Evolutionary conservation across 2,113 vertebrate species (phyloP), one percentile per base, ranked within the genome.

Genomic region (Indicator indicator): DNA sequence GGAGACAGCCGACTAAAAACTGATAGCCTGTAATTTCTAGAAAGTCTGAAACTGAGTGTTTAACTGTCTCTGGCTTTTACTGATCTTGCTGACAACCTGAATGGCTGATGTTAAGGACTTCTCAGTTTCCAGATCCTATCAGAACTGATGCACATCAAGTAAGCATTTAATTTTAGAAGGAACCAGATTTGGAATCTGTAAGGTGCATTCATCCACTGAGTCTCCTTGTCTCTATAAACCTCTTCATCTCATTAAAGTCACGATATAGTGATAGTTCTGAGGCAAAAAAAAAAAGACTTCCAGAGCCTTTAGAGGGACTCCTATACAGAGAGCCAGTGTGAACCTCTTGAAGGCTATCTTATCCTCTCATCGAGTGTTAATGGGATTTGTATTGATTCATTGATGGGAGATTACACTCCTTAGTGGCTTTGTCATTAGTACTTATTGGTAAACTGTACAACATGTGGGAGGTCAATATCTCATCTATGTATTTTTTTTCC

Each of bases 311-410:
- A 95, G 85, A 90, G 90, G 83, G 69, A 95, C 76, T 88, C 54
- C 65, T 95, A 40, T 26, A 23, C 44, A 72, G 81, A 86, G 30
- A 88, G 24, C 42, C 69, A 72, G 14, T 26, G 48, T 78, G 83
- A 71, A 89, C 72, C 24, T 90, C 73, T 60, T 88, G 62, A 86
- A 75, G 69, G 65, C 68, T 91, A 72, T 96, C 94, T 95, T 82
- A 83, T 93, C 83, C 92, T 71, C 40, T 84, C 63, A 94, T 92
- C n/a, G 70, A 94, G 86, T 82, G 83, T 83, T 96, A 97, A 93
- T 82, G 65, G 92, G 88, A 95, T 96, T 88, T 84, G 19, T 90
- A 96, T 95, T 94, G 96, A 95, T 95, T 95, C 88, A 96, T 95
- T 95, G 95, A 92, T 83, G 88, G 91, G 54, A 93, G 90, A 95